A percentile compares a stretch with the other conserved stretches of the same genome.
Conservation (phyloP, 2,113 vertebrate genomes). For the Typhlomys cinereus region DNA sequence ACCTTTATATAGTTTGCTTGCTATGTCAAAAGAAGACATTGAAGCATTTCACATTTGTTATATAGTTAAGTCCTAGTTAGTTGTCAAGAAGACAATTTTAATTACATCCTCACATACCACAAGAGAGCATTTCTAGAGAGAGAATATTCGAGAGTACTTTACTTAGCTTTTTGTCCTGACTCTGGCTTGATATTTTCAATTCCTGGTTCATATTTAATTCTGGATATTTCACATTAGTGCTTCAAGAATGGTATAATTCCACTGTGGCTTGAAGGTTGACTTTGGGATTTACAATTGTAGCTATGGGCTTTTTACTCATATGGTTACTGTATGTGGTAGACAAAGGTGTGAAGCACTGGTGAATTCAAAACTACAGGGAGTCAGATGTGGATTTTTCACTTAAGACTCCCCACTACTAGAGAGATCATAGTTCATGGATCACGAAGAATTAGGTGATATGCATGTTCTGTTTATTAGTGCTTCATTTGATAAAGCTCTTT, state of each 20-base stretch:
- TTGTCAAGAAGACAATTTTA: background rate
- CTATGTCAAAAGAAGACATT: background rate
- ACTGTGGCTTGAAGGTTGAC: background rate
- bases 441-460: too few species aligned
- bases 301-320: background rate
- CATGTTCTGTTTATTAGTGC: background rate
- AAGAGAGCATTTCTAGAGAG: too few species aligned
- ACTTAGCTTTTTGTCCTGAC: background rate
- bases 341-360: background rate
- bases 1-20: background rate
- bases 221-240: background rate
- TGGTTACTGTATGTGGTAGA: background rate
- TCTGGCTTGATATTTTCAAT: background rate
- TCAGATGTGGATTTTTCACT: background rate
- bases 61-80: background rate
- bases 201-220: background rate
- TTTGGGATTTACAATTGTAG: background rate
- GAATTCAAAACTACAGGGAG: background rate
- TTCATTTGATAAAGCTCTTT: background rate
- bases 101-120: background rate
- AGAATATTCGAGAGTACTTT: background rate
- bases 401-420: background rate
- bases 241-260: background rate
- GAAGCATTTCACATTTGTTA: background rate
- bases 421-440: background rate